Percentiles rank a stretch among this genome's conserved stretches.
These are phyloP conservation scores for Clusia tigrina DNA, from an alignment of 2,888 invertebrate species.

Conservation along the genomic window DNA sequence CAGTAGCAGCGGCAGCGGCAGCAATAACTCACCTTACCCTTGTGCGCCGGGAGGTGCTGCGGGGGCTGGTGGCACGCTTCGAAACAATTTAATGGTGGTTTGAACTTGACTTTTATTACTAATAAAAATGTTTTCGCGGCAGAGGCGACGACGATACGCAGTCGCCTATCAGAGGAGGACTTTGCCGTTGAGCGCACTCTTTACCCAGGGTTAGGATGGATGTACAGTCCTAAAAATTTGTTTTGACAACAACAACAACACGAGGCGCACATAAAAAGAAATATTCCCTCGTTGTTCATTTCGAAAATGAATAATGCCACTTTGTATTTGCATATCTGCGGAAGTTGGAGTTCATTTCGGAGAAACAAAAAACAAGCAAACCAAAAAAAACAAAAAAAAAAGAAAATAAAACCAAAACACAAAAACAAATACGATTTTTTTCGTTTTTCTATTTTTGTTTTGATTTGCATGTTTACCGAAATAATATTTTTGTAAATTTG, in stretches of 20 bases:
- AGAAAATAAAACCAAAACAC: not conserved
- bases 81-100: not conserved
- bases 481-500: not conserved
- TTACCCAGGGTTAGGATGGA: too few species aligned
- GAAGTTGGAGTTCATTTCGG: not conserved
- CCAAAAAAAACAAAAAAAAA: not conserved
- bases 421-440: not conserved
- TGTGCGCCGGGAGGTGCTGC: not conserved
- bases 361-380: too few species aligned
- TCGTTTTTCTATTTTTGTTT: not conserved
- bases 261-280: not conserved
- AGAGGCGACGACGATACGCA: not conserved
- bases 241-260: not conserved
- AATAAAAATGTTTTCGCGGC: not conserved
- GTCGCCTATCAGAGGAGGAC: not conserved
- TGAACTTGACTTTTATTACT: conserved; percentile 8
- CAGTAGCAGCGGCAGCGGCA: too few species aligned
- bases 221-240: too few species aligned
- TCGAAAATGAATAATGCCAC: not conserved
- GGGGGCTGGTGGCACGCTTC: too few species aligned
- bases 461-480: not conserved
- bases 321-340: not conserved
- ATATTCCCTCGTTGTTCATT: not conserved
- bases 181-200: too few species aligned
- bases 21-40: too few species aligned